phyloP scores from a whole-genome alignment of 2,797 vertebrate species.

The Vireo griseus region DNA sequence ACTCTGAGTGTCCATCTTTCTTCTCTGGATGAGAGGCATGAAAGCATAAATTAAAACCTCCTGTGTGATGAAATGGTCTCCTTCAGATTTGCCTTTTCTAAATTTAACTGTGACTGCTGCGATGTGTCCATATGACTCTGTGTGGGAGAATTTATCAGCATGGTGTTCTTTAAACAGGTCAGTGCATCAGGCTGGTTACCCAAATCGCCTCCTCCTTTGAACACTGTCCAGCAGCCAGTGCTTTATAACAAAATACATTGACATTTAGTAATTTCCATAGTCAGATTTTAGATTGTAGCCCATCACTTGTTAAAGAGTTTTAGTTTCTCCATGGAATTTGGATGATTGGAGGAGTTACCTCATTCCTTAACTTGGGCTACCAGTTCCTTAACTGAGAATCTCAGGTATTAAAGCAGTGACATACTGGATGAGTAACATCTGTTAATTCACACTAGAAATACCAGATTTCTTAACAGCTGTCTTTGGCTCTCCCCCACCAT shows the following conservation, averaged over 20 bases:
- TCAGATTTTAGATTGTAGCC: background rate
- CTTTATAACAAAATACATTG: accelerated
- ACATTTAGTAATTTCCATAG: background rate
- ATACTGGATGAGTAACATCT: background rate
- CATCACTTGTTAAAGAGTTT: background rate
- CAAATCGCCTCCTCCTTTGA: background rate
- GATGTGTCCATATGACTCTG: background rate
- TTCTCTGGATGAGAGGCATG: background rate
- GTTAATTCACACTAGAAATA: background rate
- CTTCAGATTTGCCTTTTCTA: background rate
- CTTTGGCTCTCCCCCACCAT: background rate
- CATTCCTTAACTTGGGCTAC: background rate
- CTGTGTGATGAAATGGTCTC: background rate
- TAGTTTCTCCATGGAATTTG: background rate
- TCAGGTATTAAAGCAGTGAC: background rate
- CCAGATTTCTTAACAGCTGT: background rate
- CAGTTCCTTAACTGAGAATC: background rate
- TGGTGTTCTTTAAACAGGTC: background rate
- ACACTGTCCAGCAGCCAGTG: background rate
- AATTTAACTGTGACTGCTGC: background rate
- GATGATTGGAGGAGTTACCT: background rate
- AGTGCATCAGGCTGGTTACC: background rate
- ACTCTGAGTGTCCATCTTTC: constrained; percentile 6
- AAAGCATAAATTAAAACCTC: constrained; percentile 35
- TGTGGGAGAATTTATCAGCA: background rate